A percentile compares a stretch with the other conserved stretches of the same genome.
Conservation (phyloP, 2,113 vertebrate genomes). For the Dasyurus viverrinus region DNA sequence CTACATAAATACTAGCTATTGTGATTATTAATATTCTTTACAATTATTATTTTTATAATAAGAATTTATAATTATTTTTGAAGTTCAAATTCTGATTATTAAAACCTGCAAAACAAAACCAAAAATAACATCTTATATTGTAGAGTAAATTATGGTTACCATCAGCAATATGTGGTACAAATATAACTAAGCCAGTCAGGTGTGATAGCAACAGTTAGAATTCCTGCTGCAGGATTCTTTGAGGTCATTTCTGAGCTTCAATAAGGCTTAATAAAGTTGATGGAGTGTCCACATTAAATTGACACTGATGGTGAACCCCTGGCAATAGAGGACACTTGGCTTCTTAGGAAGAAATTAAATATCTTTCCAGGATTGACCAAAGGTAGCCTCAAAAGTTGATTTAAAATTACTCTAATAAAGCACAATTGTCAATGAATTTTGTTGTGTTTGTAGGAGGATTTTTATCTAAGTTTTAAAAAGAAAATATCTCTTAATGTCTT, state of each 20-base stretch:
- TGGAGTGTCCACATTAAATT: not conserved
- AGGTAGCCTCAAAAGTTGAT: not conserved
- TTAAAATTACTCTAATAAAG: slow-evolving; percentile 4
- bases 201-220: not conserved
- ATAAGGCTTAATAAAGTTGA: not conserved
- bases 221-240: not conserved
- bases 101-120: not conserved
- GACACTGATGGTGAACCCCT: not conserved
- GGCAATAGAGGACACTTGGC: not conserved
- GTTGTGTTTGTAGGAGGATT: not conserved
- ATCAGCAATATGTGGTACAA: not conserved
- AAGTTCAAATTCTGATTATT: not conserved
- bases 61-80: too few species aligned
- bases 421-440: slow-evolving; percentile 33
- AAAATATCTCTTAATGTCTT: slow-evolving; percentile 42
- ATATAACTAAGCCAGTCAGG: not conserved
- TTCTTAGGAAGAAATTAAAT: not conserved
- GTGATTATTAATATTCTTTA: not conserved
- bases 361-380: not conserved
- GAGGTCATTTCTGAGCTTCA: not conserved
- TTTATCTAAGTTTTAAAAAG: not conserved
- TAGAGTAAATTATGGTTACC: not conserved
- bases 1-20: not conserved
- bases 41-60: not conserved
- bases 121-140: not conserved